Evolutionary conservation across 2,113 vertebrate species (phyloP), one percentile per base, ranked within the genome.

Genomic region (Tachuris rubrigastra): DNA sequence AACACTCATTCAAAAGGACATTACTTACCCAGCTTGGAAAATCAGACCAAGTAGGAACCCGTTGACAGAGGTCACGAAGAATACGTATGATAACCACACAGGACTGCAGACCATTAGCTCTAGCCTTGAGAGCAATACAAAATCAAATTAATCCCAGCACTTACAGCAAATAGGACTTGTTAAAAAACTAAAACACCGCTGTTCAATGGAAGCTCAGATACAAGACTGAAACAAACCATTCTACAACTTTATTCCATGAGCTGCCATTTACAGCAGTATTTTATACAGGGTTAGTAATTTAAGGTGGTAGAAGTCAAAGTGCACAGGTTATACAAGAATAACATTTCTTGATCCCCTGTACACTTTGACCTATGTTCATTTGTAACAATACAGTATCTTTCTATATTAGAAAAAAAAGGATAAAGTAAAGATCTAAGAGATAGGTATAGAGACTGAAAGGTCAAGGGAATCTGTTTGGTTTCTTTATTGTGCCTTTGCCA

Each of bases 81-180:
- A 99, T 99, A 80, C 99, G 99, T 98, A 99, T 99, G 97, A 99
- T 98, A 98, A 99, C 97, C 97, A 99, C 99, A 96, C 99, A 99
- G 96, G 99, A 99, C 95, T 99, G 99, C 88, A 99, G 99, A 93
- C 99, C 99, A 90, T 99, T 99, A 97, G 99, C 99, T 98, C 99
- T 99, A 99, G 99, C 99, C 99, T 99, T 99, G 98, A 99, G 98
- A 98, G 98, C 97, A 99, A 99, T 97, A 98, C 96, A 98, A 98
- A 99, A 98, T 98, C 98, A 98, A 97, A 85, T 98, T 97, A 94
- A 98, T 93, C 96, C 97, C 95, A 96, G 95, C 87, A 97, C 85
- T 47, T 88, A 92, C 0, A 76, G 76, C 93, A 93, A 97, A 85
- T 81, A 97, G 98, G 97, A 96, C 95, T 98, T 95, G 97, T 96